Evolutionary conservation across 2,113 vertebrate genomes (phyloP).

Genomic region (Pimephales promelas): DNA sequence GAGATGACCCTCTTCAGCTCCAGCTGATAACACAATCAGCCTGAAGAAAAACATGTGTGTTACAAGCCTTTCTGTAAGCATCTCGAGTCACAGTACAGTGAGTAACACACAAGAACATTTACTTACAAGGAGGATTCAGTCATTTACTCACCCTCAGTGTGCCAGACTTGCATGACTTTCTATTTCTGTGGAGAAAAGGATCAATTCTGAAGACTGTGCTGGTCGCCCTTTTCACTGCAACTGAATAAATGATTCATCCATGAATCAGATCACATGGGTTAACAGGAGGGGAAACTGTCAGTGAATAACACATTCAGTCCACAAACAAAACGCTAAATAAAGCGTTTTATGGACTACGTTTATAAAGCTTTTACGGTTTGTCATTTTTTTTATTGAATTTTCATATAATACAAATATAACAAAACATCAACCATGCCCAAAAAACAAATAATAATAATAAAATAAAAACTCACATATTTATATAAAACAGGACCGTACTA

Average conservation of each 20-base stretch:
- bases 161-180: not conserved
- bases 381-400: too few species aligned
- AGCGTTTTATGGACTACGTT: not conserved
- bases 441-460: too few species aligned
- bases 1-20: slow-evolving; percentile 73
- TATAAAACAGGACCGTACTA: too few species aligned
- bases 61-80: not conserved
- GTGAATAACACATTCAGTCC: not conserved
- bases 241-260: not conserved
- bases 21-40: slow-evolving; percentile 52
- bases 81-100: not conserved
- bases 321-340: not conserved
- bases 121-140: not conserved
- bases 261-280: not conserved
- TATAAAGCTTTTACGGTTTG: not conserved
- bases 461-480: too few species aligned
- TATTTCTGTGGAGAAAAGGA: not conserved
- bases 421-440: too few species aligned
- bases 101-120: not conserved
- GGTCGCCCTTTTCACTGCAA: not conserved
- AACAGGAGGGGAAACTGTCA: not conserved
- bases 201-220: not conserved
- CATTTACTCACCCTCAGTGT: not conserved
- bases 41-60: not conserved
- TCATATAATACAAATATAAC: too few species aligned